Evolutionary conservation across 2,888 invertebrate species (phyloP), one percentile per base, ranked within the genome.

Genomic region (Stramonita haemastoma): DNA sequence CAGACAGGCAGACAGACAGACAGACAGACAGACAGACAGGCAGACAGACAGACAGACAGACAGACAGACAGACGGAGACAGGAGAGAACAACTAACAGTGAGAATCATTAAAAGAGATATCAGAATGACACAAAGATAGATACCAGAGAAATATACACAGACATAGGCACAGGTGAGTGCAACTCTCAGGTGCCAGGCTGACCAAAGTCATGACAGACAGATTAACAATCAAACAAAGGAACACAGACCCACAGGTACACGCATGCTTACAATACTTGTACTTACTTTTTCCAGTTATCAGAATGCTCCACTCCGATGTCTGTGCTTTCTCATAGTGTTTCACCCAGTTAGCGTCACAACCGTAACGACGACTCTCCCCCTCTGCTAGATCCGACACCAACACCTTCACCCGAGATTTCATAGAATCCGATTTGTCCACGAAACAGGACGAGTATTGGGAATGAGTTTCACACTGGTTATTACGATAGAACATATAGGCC

Each of bases 381-480:
- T 88, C 81, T 11, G 57, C 46, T 4, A 88, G 26, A 36, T 88
- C 88, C 32, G 84, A 22, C 26, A 88, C 88, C 36, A 88, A 66
- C 2, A 81, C 60, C n/a, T 70, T 83, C 34, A 88, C 34, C 13
- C 57, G 19, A 2, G 88, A 88, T 66, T 60, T 84, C 8, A 29
- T 34, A 0, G 83, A 83, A 60, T 88, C 88, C 34, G 34, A 15
- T 8, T 26, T 32, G 70, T 88, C 81, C 22, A 88, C 57, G 70
- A 70, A 57, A 60, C 88, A 88, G 11, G 88, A 88, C 6, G 88
- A 60, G 66, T 83, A 88, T 29, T 84, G 84, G 13, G 36, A 36
- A 26, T 60, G 84, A 13, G 84, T 81, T 22, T 19, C 66, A 46
- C 88, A 88, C 13, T 34, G n/a, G 32, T 22, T 34, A 32, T 66